Base-by-base conservation (phyloP, 92 coral and sea anemone genomes). In the Epizoanthus rinbou region DNA sequence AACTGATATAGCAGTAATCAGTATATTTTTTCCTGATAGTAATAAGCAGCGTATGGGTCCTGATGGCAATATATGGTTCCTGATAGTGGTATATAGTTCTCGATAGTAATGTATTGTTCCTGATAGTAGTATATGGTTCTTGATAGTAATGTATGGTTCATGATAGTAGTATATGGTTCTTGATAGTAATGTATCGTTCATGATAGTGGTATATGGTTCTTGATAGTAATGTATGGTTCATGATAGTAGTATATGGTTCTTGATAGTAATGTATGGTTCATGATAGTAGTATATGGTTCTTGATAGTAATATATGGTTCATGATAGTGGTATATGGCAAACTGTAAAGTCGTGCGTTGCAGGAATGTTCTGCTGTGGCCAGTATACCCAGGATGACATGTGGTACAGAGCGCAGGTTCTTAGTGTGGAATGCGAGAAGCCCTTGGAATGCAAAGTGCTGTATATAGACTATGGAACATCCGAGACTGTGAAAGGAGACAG, bases 401-500 rank as follows among this genome's bases (percentile, higher is more conserved):
- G 99, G 99, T 96, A 96, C 89, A 85, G 99, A n/a, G 98, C 90
- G 8, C 97, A 94, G 64, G 92, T 96, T 35, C 64, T 87, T 9
- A 74, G 88, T 16, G 90, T 96, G 8, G 68, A 81, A 19, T 84
- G 88, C 7, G 89, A 88, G 59, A 90, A 90, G 15, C 99, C 98
- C 10, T 68, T 93, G 28, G 87, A 80, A 64, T 95, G 87, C 8
- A 81, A 73, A 14, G 97, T 94, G 17, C 91, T 93, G 13, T 96
- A 94, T 80, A 75, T 96, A 64, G 99, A 96, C 72, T 96, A 96
- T 82, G 99, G 99, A 64, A 96, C 98, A 23, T 91, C 98, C 5
- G 99, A 96, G 80, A 88, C 89, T 7, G 64, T 96, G 14, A 87
- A 85, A 21, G 75, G 91, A 33, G 97, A 92, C 71, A 94, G 97